phyloP scores from a whole-genome alignment of 2,113 vertebrate species.

The Leptocoma aspasia region DNA sequence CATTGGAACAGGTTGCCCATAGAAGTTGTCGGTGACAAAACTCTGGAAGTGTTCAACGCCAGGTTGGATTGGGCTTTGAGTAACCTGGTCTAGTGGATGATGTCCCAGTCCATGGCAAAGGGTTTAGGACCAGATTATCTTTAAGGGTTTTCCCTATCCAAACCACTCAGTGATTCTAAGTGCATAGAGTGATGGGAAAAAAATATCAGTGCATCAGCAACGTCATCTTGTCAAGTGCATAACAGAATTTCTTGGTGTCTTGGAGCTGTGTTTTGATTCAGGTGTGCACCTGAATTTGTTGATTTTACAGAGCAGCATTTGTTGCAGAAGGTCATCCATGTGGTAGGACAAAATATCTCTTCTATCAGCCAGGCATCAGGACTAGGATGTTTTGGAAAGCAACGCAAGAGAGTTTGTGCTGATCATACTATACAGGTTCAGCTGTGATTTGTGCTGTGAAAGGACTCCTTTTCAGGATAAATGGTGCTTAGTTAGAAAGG shows the following conservation, averaged over 20 bases:
- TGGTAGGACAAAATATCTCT: neutral
- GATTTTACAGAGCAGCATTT: neutral
- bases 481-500: neutral
- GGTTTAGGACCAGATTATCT: neutral
- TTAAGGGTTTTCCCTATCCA: neutral
- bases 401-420: neutral
- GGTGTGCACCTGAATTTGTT: neutral
- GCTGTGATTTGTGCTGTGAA: neutral
- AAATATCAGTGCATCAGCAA: neutral
- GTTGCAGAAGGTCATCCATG: neutral
- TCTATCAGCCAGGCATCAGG: neutral
- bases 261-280: neutral
- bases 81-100: neutral
- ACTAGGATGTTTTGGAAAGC: neutral
- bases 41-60: neutral
- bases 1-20: neutral
- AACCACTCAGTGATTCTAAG: neutral
- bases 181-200: neutral
- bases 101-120: neutral
- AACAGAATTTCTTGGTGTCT: neutral
- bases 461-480: neutral
- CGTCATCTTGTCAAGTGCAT: neutral
- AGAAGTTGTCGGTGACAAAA: fast-evolving
- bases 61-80: neutral
- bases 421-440: neutral